These are phyloP conservation scores for Dromas ardeola DNA, from an alignment of 2,113 vertebrate species.

Conservation along the genomic window DNA sequence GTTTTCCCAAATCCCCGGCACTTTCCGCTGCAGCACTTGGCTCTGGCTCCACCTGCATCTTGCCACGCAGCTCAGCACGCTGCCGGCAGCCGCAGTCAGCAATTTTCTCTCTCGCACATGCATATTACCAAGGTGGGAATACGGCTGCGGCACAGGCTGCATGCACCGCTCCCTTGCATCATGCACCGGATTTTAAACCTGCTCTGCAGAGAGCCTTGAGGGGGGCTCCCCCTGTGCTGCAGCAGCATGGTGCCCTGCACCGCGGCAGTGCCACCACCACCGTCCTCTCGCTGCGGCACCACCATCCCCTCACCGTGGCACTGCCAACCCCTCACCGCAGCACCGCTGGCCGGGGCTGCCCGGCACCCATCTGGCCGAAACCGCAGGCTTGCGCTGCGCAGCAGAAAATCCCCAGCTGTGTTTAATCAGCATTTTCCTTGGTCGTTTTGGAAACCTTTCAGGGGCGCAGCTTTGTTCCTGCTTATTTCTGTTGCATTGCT, in stretches of 20 bases:
- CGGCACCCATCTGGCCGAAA: not conserved
- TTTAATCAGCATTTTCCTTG: not conserved
- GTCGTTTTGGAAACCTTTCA: not conserved
- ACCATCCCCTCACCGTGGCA: rapidly evolving
- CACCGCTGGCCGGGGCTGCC: not conserved
- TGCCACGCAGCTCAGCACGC: rapidly evolving
- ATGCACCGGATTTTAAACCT: rapidly evolving
- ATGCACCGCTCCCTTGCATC: rapidly evolving
- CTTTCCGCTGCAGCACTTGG: not conserved
- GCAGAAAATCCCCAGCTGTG: not conserved
- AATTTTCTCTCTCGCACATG: no score
- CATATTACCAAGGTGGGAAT: rapidly evolving
- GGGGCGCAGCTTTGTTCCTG: not conserved
- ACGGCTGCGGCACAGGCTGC: rapidly evolving
- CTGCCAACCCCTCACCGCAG: rapidly evolving
- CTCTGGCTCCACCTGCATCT: not conserved
- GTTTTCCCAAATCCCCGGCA: not conserved
- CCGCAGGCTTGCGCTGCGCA: rapidly evolving
- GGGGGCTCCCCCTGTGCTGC: not conserved
- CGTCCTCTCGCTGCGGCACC: rapidly evolving
- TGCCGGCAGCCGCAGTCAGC: rapidly evolving
- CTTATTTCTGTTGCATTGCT: rapidly evolving
- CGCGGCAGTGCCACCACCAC: rapidly evolving
- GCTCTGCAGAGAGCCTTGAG: not conserved
- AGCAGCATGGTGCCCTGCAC: rapidly evolving